Base-by-base conservation (phyloP, 2,113 vertebrate genomes). In the Nettapus auritus region DNA sequence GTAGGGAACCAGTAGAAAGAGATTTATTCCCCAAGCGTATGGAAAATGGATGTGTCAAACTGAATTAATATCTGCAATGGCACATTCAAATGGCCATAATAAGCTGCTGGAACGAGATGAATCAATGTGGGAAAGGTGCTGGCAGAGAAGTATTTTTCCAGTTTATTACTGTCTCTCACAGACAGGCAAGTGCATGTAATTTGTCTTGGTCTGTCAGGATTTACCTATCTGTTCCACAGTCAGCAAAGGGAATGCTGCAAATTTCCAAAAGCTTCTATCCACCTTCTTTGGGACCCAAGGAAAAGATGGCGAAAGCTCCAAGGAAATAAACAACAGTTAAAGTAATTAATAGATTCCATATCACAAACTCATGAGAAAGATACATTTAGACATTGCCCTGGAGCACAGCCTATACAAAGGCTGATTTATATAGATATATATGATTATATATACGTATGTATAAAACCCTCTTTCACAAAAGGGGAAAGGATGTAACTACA, bases 21-120 rank as follows among this genome's bases (percentile, higher is more conserved):
- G n/a, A 93, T 92, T 94, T 92, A 88, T 70, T 95, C 94, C 93
- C 88, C 91, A 92, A 93, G 79, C 14, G 81, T 95, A 95, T 74
- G 91, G 94, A 95, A 97, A 97, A 97, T 68, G 67, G 60, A 93
- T 86, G 67, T 90, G 88, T 94, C 91, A 96, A 89, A 87, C 90
- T 77, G 92, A 94, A 95, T 94, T 95, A 94, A 69, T 94, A 95
- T 96, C 91, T 91, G 81, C 92, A 96, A 85, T 88, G 91, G 88
- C 92, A 94, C 81, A 94, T 91, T 97, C 70, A 94, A 97, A 93
- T 85, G 93, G 67, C 90, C 75, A 76, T 60, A 80, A 96, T 97
- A 94, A 97, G 90, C 95, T 93, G 70, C 89, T 96, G 94, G 95
- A 93, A 95, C 5, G 3, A 96, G 95, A 97, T 96, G 81, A 97